phyloP scores from a whole-genome alignment of 2,113 vertebrate genomes.

The Solenodon paradoxus region DNA sequence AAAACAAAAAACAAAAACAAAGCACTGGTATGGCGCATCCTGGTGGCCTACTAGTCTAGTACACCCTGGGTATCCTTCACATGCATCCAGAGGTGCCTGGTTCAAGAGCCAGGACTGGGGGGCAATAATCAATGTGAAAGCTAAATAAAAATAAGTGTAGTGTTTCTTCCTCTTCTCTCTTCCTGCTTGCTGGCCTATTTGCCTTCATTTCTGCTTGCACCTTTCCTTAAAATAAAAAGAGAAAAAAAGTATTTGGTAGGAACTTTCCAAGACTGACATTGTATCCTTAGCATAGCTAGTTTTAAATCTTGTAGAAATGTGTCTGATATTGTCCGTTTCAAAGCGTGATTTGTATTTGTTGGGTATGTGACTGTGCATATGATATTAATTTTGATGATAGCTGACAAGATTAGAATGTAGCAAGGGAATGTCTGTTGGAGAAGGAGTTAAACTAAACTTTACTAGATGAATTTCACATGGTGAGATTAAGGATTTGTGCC shows the following conservation, averaged over 20 bases:
- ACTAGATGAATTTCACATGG: neutral
- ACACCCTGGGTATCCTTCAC: too few relatives aligned
- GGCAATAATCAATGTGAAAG: too few relatives aligned
- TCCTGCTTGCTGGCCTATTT: too few relatives aligned
- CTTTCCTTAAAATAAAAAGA: too few relatives aligned
- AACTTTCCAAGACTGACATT: neutral
- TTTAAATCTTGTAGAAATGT: neutral
- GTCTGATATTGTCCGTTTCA: neutral
- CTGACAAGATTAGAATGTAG: neutral
- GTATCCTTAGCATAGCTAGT: neutral
- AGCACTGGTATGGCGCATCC: too few relatives aligned
- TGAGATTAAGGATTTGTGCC: neutral
- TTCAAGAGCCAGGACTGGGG: too few relatives aligned
- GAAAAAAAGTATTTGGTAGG: neutral
- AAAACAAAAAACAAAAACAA: too few relatives aligned
- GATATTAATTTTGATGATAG: neutral
- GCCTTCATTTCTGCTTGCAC: too few relatives aligned
- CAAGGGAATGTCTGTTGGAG: neutral
- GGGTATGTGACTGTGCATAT: neutral
- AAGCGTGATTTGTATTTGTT: neutral
- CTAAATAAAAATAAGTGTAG: too few relatives aligned
- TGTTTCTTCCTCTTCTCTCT: too few relatives aligned
- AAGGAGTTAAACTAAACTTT: neutral
- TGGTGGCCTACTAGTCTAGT: too few relatives aligned
- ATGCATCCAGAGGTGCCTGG: too few relatives aligned